A percentile compares a stretch with the other conserved stretches of the same genome.
These are phyloP conservation scores for Eumaeus atala DNA, from an alignment of 1,140 invertebrate species.

Conservation along the genomic window DNA sequence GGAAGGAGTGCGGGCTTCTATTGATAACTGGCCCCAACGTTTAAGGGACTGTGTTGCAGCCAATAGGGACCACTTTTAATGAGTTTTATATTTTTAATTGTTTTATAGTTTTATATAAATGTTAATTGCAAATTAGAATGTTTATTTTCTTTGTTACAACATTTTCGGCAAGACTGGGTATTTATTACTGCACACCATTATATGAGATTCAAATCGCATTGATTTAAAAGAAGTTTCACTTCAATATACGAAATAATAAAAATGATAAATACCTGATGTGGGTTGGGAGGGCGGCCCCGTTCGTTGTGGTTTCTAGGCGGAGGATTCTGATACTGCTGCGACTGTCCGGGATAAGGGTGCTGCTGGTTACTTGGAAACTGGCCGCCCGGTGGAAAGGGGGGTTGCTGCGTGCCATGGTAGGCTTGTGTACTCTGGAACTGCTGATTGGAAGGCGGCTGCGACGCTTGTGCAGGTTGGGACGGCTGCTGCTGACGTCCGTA, in stretches of 20 bases:
- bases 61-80: too few species aligned
- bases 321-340: constrained; percentile 62
- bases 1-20: too few species aligned
- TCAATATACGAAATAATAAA: neutral
- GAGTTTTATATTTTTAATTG: too few species aligned
- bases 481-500: constrained; percentile 74
- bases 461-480: constrained; percentile 75
- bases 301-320: constrained; percentile 63
- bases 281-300: constrained; percentile 62
- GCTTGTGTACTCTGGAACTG: constrained; percentile 69
- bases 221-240: too few species aligned
- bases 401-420: constrained; percentile 72
- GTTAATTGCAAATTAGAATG: too few species aligned
- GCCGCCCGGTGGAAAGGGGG: constrained; percentile 60
- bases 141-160: too few species aligned
- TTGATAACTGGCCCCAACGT: too few species aligned
- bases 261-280: constrained; percentile 48
- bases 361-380: constrained; percentile 69
- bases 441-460: constrained; percentile 73
- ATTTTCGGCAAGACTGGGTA: too few species aligned
- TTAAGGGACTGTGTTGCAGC: too few species aligned
- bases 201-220: too few species aligned
- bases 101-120: too few species aligned
- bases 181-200: too few species aligned
- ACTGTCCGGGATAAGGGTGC: constrained; percentile 54